Conservation (phyloP, 2,797 vertebrate genomes). For the Tiaroga cobitis region DNA sequence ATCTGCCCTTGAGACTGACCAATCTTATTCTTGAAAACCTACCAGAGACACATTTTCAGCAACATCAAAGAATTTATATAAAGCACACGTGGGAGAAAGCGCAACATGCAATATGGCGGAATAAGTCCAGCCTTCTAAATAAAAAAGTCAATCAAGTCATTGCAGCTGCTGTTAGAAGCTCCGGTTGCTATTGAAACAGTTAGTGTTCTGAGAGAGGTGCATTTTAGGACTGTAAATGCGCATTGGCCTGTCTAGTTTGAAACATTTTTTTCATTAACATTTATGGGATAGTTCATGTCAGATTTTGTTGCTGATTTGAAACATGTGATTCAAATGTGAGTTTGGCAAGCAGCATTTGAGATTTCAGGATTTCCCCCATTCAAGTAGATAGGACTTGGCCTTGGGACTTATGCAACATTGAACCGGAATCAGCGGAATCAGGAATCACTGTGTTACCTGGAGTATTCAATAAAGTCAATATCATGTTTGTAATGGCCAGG, state of each 20-base stretch:
- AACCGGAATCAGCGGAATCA: background rate
- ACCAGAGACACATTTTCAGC: background rate
- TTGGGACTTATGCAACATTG: background rate
- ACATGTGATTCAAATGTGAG: no score
- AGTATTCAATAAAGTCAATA: background rate
- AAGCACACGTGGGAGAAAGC: background rate
- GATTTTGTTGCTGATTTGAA: background rate
- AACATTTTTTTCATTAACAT: no score
- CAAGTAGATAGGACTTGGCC: background rate
- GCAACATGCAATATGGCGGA: background rate
- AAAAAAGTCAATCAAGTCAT: background rate
- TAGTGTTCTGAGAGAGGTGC: no score
- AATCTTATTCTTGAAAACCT: slow-evolving; percentile 85
- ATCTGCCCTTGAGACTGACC: slow-evolving; percentile 86
- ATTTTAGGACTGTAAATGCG: no score
- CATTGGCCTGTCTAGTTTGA: background rate
- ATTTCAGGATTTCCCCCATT: no score
- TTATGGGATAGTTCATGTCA: background rate
- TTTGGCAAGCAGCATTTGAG: no score
- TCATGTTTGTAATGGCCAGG: background rate
- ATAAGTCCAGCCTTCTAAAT: background rate
- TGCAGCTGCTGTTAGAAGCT: no score
- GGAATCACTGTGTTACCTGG: background rate
- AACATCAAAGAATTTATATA: background rate
- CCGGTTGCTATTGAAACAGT: no score